Base-by-base conservation (phyloP, 2,888 invertebrate species). In the Germaria angustata region DNA sequence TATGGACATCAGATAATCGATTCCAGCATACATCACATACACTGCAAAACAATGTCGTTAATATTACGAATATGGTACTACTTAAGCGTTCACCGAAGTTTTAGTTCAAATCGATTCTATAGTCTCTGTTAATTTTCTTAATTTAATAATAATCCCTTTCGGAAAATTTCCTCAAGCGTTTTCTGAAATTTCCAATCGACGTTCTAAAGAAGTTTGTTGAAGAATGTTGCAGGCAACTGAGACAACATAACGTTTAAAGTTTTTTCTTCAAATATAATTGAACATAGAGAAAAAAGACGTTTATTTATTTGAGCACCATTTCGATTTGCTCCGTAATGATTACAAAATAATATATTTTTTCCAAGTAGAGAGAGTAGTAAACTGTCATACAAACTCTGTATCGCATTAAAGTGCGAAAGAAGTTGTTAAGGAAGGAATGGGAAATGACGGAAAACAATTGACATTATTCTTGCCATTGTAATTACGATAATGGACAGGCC, bases 251-350 rank as follows among this genome's bases (percentile, higher is more conserved):
- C 3, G 55, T 59, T 53, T 55, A 63, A 77, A 69, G 61, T 81
- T 77, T 72, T 49, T 53, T 36, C 72, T 61, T 46, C 51, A 20
- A 46, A 65, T 57, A 34, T 36, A 57, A 57, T 24, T 57, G 34
- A 71, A 69, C 17, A 24, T 20, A 15, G 34, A 32, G 8, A 68
- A 57, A 39, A 39, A 51, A 73, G 28, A n/a, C 78, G 36, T 75
- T 79, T 79, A 79, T 82, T 76, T 82, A 79, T 79, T 71, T 71
- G 66, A 82, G 75, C 79, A 66, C 79, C 79, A 76, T 79, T 82
- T 79, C 69, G 61, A 71, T 72, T 79, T 66, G 59, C 71, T 44
- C 69, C 75, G 66, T 79, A 79, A 79, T 79, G 82, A 82, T 79
- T 79, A 76, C 53, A 57, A 82, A 79, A 79, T 71, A n/a, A n/a